A percentile compares a stretch with the other conserved stretches of the same genome.
These are phyloP conservation scores for Lordiphosa stackelbergi DNA, from an alignment of 1,140 invertebrate genomes.

Conservation along the genomic window DNA sequence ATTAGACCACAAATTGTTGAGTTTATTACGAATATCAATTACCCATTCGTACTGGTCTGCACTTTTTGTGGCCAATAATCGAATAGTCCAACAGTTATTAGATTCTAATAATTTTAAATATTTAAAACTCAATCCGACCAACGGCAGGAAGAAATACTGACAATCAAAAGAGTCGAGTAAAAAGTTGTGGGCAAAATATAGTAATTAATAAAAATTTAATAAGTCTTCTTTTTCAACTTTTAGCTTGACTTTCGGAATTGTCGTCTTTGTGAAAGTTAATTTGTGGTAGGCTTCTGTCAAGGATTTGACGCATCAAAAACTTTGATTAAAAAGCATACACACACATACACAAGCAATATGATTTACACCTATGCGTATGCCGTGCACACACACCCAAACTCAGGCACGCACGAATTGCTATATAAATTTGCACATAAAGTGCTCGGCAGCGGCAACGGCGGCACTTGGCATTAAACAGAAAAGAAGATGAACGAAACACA, in stretches of 20 bases:
- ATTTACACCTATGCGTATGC: conserved; percentile 31
- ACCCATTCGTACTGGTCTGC: too few relatives aligned
- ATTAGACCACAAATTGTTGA: too few relatives aligned
- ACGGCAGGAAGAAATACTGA: too few relatives aligned
- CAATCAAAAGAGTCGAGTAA: too few relatives aligned
- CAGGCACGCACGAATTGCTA: conserved; percentile 32
- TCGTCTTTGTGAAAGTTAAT: conserved; percentile 37
- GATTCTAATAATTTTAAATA: too few relatives aligned
- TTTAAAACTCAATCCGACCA: too few relatives aligned
- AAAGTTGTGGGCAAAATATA: too few relatives aligned
- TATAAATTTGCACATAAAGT: conserved; percentile 55
- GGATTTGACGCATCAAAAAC: conserved; percentile 39
- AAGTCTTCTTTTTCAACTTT: conserved; percentile 54
- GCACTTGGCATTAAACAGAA: conserved; percentile 21
- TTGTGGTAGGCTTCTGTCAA: conserved; percentile 35
- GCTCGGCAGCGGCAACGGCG: conserved; percentile 13
- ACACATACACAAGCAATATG: conserved; percentile 22
- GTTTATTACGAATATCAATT: too few relatives aligned
- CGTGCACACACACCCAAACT: conserved; percentile 8
- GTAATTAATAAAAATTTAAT: too few relatives aligned
- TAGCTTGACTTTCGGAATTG: conserved; percentile 37
- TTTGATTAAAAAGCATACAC: conserved; percentile 33
- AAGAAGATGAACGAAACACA: conserved; percentile 7
- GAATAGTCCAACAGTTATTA: too few relatives aligned
- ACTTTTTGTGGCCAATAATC: too few relatives aligned